phyloP scores from a whole-genome alignment of 2,888 invertebrate genomes.

The Nomada hirtipes region DNA sequence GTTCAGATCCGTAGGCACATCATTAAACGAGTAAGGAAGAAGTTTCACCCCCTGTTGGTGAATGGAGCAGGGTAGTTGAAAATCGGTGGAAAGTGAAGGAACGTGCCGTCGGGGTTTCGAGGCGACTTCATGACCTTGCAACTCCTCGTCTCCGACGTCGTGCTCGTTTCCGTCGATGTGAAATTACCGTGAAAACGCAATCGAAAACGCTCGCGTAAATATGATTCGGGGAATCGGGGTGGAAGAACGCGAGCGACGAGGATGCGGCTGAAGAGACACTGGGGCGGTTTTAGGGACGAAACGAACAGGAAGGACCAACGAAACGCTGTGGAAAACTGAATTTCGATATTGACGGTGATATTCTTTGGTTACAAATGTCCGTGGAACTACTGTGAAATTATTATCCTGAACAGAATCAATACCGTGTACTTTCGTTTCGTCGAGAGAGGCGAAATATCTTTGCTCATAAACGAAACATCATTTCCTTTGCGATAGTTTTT shows the following conservation, averaged over 20 bases:
- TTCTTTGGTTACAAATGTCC: conserved; percentile 38
- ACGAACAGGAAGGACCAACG: conserved; percentile 23
- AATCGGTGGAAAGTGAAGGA: conserved; percentile 40
- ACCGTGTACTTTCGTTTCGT: no score
- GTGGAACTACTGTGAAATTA: neutral
- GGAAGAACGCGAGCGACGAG: conserved; percentile 11
- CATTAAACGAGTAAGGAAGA: conserved; percentile 53
- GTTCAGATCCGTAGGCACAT: conserved; percentile 24
- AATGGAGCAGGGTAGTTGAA: conserved; percentile 14
- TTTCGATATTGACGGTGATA: conserved; percentile 48
- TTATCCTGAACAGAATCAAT: conserved; percentile 26
- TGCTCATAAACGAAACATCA: no score
- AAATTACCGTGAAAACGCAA: conserved; percentile 70
- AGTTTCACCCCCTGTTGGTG: conserved; percentile 35
- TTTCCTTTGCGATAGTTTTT: no score
- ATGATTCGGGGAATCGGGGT: conserved; percentile 50
- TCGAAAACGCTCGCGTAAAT: conserved; percentile 66
- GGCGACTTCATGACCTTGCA: conserved; percentile 48
- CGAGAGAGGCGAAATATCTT: no score
- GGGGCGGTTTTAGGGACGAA: conserved; percentile 15
- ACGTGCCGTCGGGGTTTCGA: conserved; percentile 40
- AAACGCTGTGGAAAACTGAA: conserved; percentile 45
- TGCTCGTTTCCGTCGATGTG: conserved; percentile 40
- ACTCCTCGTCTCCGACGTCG: conserved; percentile 14
- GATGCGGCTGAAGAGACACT: conserved; percentile 6